A percentile compares a stretch with the other conserved stretches of the same genome.
Evolutionary conservation across 92 coral and sea anemone genomes (phyloP).

Genomic region (Porites lobata): DNA sequence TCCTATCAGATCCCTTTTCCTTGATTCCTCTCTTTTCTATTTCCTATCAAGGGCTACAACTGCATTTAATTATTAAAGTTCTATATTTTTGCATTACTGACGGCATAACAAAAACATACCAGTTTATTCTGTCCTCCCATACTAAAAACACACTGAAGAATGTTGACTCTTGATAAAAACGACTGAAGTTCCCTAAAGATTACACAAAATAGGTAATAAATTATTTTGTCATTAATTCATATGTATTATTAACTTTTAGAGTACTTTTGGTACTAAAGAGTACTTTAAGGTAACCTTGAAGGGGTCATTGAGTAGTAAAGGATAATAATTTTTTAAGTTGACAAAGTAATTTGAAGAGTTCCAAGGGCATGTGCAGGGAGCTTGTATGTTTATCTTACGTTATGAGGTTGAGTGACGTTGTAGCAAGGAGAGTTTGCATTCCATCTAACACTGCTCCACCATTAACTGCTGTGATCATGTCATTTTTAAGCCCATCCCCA

Average conservation of each 20-base stretch:
- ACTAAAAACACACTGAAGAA: slow-evolving; percentile 76
- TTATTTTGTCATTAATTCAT: too few relatives aligned
- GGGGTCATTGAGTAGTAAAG: too few relatives aligned
- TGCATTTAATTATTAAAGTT: too few relatives aligned
- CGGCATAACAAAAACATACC: slow-evolving; percentile 40
- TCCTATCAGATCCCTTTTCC: neutral
- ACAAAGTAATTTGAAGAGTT: neutral
- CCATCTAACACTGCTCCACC: slow-evolving; percentile 75
- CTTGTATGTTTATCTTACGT: slow-evolving; percentile 5
- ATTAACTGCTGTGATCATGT: slow-evolving; percentile 65
- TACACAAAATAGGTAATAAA: neutral
- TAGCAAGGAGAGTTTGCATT: slow-evolving; percentile 72
- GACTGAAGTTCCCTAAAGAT: slow-evolving; percentile 68
- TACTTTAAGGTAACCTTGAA: too few relatives aligned
- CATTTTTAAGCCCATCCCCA: slow-evolving; percentile 80
- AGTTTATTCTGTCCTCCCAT: slow-evolving; percentile 51
- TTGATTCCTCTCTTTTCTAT: neutral
- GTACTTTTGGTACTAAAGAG: too few relatives aligned
- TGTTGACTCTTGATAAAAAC: slow-evolving; percentile 62
- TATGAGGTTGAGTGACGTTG: slow-evolving; percentile 54
- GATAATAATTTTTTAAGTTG: neutral
- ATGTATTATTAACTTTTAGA: too few relatives aligned
- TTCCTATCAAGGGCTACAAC: neutral
- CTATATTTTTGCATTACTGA: too few relatives aligned
- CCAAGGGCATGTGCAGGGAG: too few relatives aligned